phyloP scores from a whole-genome alignment of 2,113 vertebrate genomes.

The Podarcis cretensis region DNA sequence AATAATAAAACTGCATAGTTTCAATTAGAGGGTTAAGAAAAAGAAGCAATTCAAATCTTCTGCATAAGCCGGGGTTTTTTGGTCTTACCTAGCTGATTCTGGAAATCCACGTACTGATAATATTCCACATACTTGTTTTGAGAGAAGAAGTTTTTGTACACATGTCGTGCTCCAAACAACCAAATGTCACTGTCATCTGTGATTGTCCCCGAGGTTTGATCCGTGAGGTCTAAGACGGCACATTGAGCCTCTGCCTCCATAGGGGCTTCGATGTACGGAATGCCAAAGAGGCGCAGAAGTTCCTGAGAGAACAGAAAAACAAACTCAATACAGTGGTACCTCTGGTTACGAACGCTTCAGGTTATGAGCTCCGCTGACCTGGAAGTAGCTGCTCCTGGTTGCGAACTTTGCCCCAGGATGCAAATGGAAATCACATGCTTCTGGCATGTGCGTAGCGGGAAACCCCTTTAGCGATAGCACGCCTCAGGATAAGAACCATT shows the following conservation, averaged over 20 bases:
- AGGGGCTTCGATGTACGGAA: slow-evolving; percentile 92
- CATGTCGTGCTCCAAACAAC: slow-evolving; percentile 94
- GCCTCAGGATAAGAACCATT: too few species aligned
- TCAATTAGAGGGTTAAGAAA: background rate
- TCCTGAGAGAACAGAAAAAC: slow-evolving; percentile 76
- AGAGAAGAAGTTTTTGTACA: slow-evolving; percentile 97
- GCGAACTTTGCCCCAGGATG: too few species aligned
- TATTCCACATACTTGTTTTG: slow-evolving; percentile 92
- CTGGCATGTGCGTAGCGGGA: accelerated
- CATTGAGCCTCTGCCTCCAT: slow-evolving; percentile 98
- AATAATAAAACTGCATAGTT: background rate
- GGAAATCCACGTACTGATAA: slow-evolving; percentile 90
- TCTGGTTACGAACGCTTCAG: too few species aligned
- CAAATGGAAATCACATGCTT: too few species aligned
- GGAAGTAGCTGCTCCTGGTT: too few species aligned
- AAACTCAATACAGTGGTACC: background rate
- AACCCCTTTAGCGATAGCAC: too few species aligned
- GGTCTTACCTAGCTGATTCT: slow-evolving; percentile 90
- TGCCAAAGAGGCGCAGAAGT: slow-evolving; percentile 90
- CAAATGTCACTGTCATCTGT: slow-evolving; percentile 98
- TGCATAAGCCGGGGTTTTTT: background rate
- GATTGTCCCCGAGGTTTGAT: slow-evolving; percentile 95
- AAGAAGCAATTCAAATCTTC: background rate
- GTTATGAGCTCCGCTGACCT: too few species aligned
- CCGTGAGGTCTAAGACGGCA: slow-evolving; percentile 86